These are phyloP conservation scores for Arion vulgaris DNA, from an alignment of 1,140 invertebrate species.

Conservation along the genomic window DNA sequence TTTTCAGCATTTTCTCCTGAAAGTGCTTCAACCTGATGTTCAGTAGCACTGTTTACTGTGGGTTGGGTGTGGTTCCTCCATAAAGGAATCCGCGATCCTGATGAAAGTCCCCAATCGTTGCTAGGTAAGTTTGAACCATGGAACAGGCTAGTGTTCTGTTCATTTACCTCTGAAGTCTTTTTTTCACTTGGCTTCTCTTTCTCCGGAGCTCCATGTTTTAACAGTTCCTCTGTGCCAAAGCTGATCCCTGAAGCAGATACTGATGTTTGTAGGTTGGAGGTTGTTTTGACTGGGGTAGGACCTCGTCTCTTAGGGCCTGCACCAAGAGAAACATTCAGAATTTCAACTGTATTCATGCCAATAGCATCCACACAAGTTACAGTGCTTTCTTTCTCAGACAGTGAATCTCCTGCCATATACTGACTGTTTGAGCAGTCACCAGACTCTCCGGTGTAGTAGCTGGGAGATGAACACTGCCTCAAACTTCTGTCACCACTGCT, in stretches of 20 bases:
- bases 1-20: background rate
- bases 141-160: background rate
- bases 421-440: background rate
- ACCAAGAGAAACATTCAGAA: background rate
- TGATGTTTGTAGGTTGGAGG: background rate
- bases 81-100: background rate
- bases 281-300: background rate
- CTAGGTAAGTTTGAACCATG: background rate
- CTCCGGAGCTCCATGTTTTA: background rate
- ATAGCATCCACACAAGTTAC: background rate
- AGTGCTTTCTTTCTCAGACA: background rate
- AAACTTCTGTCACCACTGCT: background rate
- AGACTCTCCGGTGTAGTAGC: constrained; percentile 1
- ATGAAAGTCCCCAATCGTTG: background rate
- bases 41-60: background rate
- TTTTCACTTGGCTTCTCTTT: background rate
- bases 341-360: constrained; percentile 3
- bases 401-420: background rate
- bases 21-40: too few species aligned
- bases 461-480: background rate
- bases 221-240: background rate
- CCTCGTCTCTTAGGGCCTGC: constrained; percentile 12
- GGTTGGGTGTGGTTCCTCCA: background rate
- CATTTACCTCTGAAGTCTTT: background rate
- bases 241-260: constrained; percentile 4